phyloP scores from a whole-genome alignment of 2,113 vertebrate genomes.

The Vulpes ferrilata region DNA sequence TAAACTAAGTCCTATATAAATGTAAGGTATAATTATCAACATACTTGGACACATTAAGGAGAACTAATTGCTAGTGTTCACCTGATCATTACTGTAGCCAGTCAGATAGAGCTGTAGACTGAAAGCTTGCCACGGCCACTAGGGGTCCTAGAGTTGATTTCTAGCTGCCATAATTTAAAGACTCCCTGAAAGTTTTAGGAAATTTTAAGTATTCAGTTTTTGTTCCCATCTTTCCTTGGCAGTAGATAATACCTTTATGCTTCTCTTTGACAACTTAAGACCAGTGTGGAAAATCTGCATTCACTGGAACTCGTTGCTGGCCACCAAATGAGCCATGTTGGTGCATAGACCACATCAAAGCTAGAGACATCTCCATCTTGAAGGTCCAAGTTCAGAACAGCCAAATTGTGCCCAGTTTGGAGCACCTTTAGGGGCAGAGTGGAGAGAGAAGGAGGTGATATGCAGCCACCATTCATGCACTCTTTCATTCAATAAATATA shows the following conservation, averaged over 20 bases:
- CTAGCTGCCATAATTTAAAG: neutral
- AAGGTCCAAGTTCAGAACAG: neutral
- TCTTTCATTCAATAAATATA: neutral
- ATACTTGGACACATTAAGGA: neutral
- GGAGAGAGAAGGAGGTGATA: neutral
- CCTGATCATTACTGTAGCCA: neutral
- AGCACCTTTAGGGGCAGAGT: neutral
- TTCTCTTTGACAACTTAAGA: neutral
- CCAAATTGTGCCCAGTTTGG: neutral
- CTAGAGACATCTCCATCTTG: neutral
- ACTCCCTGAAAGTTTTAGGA: neutral
- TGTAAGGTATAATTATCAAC: conserved; percentile 7
- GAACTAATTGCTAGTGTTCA: conserved; percentile 34
- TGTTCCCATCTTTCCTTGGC: neutral
- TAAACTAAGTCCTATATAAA: conserved; percentile 2
- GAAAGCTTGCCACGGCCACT: neutral
- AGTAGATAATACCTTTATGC: neutral
- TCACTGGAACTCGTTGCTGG: neutral
- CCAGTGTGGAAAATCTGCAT: neutral
- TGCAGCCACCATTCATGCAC: neutral
- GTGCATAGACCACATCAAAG: neutral
- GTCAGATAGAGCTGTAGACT: neutral
- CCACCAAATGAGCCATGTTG: neutral
- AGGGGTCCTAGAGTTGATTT: neutral
- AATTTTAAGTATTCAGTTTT: neutral